Evolutionary conservation across 2,113 vertebrate species (phyloP), one percentile per base, ranked within the genome.

Genomic region (Solea solea): DNA sequence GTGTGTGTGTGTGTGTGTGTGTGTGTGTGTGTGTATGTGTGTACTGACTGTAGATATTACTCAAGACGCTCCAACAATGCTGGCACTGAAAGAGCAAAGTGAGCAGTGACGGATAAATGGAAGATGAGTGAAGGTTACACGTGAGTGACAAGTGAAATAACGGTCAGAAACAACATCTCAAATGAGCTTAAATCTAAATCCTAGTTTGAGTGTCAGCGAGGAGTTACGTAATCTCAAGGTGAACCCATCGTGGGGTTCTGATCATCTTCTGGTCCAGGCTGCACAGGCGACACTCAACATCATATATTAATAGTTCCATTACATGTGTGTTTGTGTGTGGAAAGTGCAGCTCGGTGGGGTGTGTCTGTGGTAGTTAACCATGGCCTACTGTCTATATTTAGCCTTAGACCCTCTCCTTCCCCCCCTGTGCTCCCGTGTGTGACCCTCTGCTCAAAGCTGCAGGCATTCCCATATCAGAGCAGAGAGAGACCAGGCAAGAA

Each of bases 311-410:
- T 48, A 58, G 64, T 55, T 51, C 21, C 34, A 21, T 9, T 52
- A 48, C 7, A 12, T 72, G 45, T 79, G 13, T 68, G 48, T 59
- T 63, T 81, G 54, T 69, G 48, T 79, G 60, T 86, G 75, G 53
- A 83, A 82, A 78, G 41, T 70, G 69, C 70, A 83, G 75, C 68
- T 76, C 65, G 53, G 74, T 64, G 83, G 88, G 88, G 88, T 84
- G 89, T 87, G 90, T 89, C 85, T 82, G 61, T 84, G 76, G 72
- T 83, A 79, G 87, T 89, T 90, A 89, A 90, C 81, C 77, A 63
- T 90, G 82, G 86, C 87, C 89, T 51, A 84, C 85, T 86, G 80
- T 90, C 92, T 94, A 94, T 93, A 93, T 93, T 93, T 94, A 94
- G 92, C 82, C 80, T 81, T 77, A 83, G 81, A 83, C 82, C 65